Conservation (phyloP, 35 echinoderm and acorn worm genomes). For the Lytechinus pictus region DNA sequence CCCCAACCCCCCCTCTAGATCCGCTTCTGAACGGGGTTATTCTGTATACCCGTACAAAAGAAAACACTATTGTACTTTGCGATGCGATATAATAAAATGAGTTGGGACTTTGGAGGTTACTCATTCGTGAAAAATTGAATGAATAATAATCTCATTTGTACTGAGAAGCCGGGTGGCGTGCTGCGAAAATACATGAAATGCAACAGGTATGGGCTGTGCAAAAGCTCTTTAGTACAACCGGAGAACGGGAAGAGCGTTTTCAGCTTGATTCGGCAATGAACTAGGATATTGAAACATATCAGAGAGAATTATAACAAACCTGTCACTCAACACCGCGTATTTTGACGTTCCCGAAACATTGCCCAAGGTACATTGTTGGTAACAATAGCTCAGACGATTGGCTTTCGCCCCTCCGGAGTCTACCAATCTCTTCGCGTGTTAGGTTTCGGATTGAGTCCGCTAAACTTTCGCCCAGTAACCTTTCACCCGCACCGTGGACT, state of each 20-base stretch:
- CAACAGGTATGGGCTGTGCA: neutral
- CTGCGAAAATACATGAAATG: neutral
- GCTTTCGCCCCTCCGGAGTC: neutral
- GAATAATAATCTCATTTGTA: neutral
- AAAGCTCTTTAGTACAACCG: neutral
- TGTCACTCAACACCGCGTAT: neutral
- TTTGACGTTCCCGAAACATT: neutral
- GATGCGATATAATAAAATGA: neutral
- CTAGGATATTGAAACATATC: neutral
- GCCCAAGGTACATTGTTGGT: neutral
- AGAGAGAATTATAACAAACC: neutral
- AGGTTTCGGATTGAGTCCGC: neutral
- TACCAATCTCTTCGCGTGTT: neutral
- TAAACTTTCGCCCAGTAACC: constrained; percentile 17
- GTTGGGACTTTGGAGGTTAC: neutral
- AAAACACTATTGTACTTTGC: neutral
- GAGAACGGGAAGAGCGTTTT: neutral
- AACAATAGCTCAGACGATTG: neutral
- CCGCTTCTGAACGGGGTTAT: no score
- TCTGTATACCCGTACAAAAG: neutral
- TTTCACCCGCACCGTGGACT: neutral
- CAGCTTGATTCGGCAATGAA: neutral
- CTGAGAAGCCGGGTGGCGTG: neutral
- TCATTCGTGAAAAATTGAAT: neutral
- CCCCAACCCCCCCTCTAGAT: no score